Conservation (phyloP, 2,888 invertebrate genomes). For the Drosophila tripunctata region DNA sequence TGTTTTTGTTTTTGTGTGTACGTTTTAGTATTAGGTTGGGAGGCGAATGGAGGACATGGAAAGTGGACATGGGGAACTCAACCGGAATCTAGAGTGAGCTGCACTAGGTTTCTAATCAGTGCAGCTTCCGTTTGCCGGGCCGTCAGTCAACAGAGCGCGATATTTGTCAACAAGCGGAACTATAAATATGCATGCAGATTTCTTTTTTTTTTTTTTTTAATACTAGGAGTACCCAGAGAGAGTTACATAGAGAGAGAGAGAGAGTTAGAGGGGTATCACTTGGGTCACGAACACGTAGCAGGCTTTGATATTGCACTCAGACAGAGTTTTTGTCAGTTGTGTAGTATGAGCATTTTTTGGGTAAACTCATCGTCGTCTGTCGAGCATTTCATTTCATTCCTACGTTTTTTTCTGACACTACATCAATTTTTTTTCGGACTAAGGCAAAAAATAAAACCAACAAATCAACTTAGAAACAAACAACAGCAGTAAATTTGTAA, state of each 20-base stretch:
- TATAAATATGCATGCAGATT: conserved; percentile 81
- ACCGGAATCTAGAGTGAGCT: conserved; percentile 51
- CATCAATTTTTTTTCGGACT: conserved; percentile 53
- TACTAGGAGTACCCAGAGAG: background rate
- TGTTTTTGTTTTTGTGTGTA: too few species aligned
- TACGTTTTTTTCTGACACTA: conserved; percentile 45
- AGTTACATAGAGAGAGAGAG: background rate
- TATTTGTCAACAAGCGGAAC: conserved; percentile 82
- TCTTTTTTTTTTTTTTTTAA: background rate
- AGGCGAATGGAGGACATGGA: background rate
- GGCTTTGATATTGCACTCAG: conserved; percentile 61
- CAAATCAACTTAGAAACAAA: conserved; percentile 42
- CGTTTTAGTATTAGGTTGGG: conserved; percentile 9
- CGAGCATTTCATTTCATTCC: conserved; percentile 58
- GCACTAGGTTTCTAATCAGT: conserved; percentile 81
- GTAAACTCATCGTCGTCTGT: conserved; percentile 31
- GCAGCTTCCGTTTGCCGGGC: conserved; percentile 73
- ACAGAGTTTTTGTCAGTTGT: conserved; percentile 29
- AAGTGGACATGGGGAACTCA: background rate
- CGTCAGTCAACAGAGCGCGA: conserved; percentile 65
- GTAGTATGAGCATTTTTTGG: conserved; percentile 20
- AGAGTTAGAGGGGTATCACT: background rate
- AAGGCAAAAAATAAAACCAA: conserved; percentile 43
- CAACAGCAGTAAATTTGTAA: conserved; percentile 46
- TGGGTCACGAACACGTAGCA: conserved; percentile 34